Percentiles rank a stretch among this genome's conserved stretches.
Conservation (phyloP, 1,140 invertebrate species). For the Aphis gossypii region DNA sequence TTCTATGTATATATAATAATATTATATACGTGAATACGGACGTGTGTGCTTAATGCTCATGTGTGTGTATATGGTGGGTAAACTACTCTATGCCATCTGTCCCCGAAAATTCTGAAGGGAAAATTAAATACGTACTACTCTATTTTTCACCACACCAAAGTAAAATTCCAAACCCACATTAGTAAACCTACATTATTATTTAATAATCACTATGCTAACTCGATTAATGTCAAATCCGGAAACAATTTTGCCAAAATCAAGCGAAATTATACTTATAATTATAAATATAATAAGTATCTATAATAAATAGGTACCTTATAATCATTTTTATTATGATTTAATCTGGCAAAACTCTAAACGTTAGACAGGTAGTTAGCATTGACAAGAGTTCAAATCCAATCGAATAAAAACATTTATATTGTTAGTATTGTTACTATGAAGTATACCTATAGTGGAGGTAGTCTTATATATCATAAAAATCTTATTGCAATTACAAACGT, state of each 20-base stretch:
- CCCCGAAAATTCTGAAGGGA: not conserved
- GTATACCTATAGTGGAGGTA: too few species aligned
- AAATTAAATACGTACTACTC: not conserved
- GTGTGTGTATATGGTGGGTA: not conserved
- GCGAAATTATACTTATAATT: not conserved
- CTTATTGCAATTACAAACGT: not conserved
- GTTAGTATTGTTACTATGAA: too few species aligned
- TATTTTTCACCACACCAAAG: not conserved
- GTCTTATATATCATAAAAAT: not conserved
- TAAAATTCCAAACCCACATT: not conserved
- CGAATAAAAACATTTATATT: not conserved
- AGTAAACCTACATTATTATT: not conserved
- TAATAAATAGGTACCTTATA: not conserved
- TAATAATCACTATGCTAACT: not conserved
- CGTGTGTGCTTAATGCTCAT: not conserved
- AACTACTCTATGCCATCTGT: conserved; percentile 7
- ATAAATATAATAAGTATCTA: too few species aligned
- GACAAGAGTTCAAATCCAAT: not conserved
- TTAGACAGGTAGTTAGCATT: too few species aligned
- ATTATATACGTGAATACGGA: not conserved
- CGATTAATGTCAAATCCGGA: not conserved
- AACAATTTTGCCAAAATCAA: not conserved
- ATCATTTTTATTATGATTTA: not conserved
- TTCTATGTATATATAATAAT: not conserved
- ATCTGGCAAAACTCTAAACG: not conserved